phyloP scores from a whole-genome alignment of 2,113 vertebrate genomes.

The Scophthalmus maximus region DNA sequence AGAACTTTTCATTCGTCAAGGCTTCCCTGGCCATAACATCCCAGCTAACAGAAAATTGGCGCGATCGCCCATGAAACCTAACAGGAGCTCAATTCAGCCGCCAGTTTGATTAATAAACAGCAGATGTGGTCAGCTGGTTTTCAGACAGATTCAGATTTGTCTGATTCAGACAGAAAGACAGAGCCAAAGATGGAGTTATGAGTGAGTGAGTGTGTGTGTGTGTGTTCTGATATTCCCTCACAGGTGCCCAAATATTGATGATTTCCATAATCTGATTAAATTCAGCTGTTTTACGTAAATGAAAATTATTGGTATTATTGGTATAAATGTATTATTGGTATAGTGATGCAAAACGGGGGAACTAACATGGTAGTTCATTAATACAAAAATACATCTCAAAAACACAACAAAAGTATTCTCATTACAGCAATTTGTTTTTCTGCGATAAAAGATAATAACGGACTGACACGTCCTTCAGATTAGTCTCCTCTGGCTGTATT shows the following conservation, averaged over 20 bases:
- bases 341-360: background rate
- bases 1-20: conserved; percentile 9
- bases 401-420: background rate
- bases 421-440: background rate
- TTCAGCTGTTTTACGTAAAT: background rate
- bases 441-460: too few relatives aligned
- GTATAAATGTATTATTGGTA: background rate
- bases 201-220: background rate
- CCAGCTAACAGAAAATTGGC: background rate
- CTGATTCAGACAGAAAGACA: background rate
- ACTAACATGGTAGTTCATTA: too few relatives aligned
- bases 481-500: too few relatives aligned
- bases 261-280: background rate
- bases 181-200: background rate
- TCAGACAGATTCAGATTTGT: conserved; percentile 32
- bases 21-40: background rate
- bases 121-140: conserved; percentile 47
- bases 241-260: background rate
- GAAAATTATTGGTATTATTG: background rate
- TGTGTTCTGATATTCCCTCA: conserved; percentile 7
- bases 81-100: conserved; percentile 1
- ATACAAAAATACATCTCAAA: too few relatives aligned
- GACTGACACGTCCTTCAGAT: too few relatives aligned
- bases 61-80: conserved; percentile 1
- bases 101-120: conserved; percentile 57